Base-by-base conservation (phyloP, 2,797 vertebrate genomes). In the Limnodromus scolopaceus region DNA sequence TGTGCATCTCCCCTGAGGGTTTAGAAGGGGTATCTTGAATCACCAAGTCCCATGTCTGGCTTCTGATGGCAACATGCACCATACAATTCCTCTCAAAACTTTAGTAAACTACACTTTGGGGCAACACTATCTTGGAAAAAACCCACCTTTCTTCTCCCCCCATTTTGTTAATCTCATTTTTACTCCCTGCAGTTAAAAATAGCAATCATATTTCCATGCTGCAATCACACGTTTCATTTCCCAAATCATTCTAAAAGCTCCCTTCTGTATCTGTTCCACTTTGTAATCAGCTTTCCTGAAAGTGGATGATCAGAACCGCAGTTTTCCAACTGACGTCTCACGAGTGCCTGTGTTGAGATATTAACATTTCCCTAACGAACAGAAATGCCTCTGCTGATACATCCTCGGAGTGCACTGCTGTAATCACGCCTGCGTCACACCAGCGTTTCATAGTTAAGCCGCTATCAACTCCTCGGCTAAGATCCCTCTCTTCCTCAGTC, bases 211-310 rank as follows among this genome's bases (percentile, higher is more conserved):
- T 79, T 95, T 89, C 90, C 92, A 84, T 76, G 88, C 86, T 84
- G 92, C 93, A 95, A 97, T 96, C 96, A 96, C 85, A 93, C 20
- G 45, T 81, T 94, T 93, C 92, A 77, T 96, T 91, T 84, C 86
- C 81, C 78, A 93, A 96, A 94, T 97, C 91, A 96, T 77, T 89
- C 96, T 85, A 80, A 94, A 92, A 93, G 92, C 95, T 92, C 94
- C 92, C 77, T 83, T 79, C 94, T 91, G 81, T 94, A 61, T 87
- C 87, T 96, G 88, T 84, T 94, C 96, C 91, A 94, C 93, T 96
- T 74, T 32, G 78, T 92, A 96, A 97, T 96, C 95, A 96, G 91
- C 95, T 89, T 87, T 85, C 86, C 93, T 58, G 91, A 83, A 94
- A 89, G 91, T 19, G 77, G 92, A 84, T 89, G 91, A 96, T 91